Percentiles rank a stretch among this genome's conserved stretches.
phyloP scores from a whole-genome alignment of 2,888 invertebrate genomes.

The Ichneumon xanthorius region DNA sequence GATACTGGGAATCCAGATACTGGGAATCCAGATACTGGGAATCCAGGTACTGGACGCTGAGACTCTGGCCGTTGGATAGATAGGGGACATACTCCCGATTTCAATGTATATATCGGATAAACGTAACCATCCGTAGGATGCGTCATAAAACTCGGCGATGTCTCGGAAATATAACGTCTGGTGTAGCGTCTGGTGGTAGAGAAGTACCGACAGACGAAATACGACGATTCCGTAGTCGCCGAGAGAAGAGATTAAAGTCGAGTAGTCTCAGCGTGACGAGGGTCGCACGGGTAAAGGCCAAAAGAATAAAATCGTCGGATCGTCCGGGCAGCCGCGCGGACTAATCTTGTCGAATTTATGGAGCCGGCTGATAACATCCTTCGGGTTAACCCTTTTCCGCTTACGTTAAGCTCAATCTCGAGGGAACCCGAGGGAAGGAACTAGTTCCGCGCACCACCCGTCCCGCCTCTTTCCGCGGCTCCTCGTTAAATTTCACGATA shows the following conservation, averaged over 20 bases:
- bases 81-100: too few species aligned
- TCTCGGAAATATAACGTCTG: too few species aligned
- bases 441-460: constrained; percentile 35
- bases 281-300: constrained; percentile 19
- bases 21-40: too few species aligned
- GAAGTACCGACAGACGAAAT: constrained; percentile 5
- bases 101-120: too few species aligned
- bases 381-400: constrained; percentile 76
- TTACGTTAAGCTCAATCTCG: constrained; percentile 78
- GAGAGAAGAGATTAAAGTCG: constrained; percentile 48
- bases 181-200: too few species aligned
- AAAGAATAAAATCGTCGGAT: constrained; percentile 62
- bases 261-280: constrained; percentile 17
- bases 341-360: constrained; percentile 81
- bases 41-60: too few species aligned
- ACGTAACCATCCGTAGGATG: too few species aligned
- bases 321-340: constrained; percentile 69
- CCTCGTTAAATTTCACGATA: constrained; percentile 67
- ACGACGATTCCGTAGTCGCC: constrained; percentile 7
- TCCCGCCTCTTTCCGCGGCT: constrained; percentile 46
- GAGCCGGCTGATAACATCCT: constrained; percentile 79
- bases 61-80: too few species aligned
- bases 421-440: constrained; percentile 27
- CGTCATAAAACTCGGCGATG: too few species aligned
- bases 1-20: too few species aligned